Evolutionary conservation across 1,140 invertebrate genomes (phyloP), one percentile per base, ranked within the genome.

Genomic region (Phortica variegata): DNA sequence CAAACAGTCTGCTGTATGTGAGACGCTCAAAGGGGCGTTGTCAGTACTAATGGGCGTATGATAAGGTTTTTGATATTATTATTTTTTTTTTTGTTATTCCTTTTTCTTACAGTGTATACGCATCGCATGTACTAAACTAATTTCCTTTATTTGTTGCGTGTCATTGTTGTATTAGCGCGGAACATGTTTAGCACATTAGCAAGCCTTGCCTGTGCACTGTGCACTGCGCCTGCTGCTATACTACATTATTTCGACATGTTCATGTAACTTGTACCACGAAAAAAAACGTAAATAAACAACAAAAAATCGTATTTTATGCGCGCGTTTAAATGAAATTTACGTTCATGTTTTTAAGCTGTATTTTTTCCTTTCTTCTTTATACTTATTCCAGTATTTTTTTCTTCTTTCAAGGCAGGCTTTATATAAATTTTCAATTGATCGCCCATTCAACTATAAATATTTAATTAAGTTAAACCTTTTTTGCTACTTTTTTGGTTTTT

Each of bases 181-280:
- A 68, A 58, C 54, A 68, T 68, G 63, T 53, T 60, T 65, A 68
- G 49, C 63, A 68, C 63, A 68, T 68, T 68, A 68, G 58, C 49
- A 39, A 26, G n/a, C n/a, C n/a, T n/a, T n/a, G n/a, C n/a, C n/a
- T n/a, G n/a, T n/a, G 46, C 31, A 20, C 29, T 29, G 17, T 34
- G 46, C 19, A 38, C 36, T 33, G 31, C 2, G 19, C 6, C 33
- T 10, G 26, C 8, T 21, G 18, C 33, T 21, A 29, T 42, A 23
- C 37, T 0, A 34, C 13, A 10, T 3, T 10, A 5, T 34, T 34
- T 34, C 10, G 33, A 5, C 16, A 15, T n/a, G 33, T 7, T n/a
- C n/a, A n/a, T n/a, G n/a, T 6, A 10, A 15, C 33, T n/a, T 34
- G 33, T n/a, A 10, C 10, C 33, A 15, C 4, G 10, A 10, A 43